Percentiles rank a stretch among this genome's conserved stretches.
phyloP scores from a whole-genome alignment of 92 coral and sea anemone species.

The Desmophyllum pertusum region DNA sequence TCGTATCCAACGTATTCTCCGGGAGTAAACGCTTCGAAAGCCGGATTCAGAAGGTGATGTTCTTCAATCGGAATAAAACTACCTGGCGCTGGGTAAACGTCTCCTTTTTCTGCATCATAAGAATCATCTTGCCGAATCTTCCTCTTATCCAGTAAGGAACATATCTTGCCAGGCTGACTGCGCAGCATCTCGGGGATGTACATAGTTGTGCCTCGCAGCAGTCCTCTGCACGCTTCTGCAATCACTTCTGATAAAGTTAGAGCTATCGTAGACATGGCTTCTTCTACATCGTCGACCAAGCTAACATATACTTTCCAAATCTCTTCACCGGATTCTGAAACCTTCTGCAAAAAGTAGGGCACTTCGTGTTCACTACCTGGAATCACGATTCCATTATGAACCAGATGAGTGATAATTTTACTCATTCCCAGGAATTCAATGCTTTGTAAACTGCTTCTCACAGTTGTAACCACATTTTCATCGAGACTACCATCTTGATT shows the following conservation, averaged over 20 bases:
- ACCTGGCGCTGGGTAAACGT: slow-evolving; percentile 63
- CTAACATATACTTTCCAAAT: slow-evolving; percentile 68
- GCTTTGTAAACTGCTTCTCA: slow-evolving; percentile 33
- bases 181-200: slow-evolving; percentile 57
- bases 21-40: slow-evolving; percentile 57
- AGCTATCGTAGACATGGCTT: slow-evolving; percentile 6
- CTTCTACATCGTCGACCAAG: slow-evolving; percentile 6
- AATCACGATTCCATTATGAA: slow-evolving; percentile 29
- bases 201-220: slow-evolving; percentile 35
- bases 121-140: slow-evolving; percentile 65
- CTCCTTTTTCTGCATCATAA: slow-evolving; percentile 3
- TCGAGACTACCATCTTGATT: slow-evolving; percentile 29
- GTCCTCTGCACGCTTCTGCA: slow-evolving; percentile 28
- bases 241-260: slow-evolving; percentile 12
- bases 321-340: slow-evolving; percentile 21
- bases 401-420: slow-evolving; percentile 35
- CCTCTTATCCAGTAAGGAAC: slow-evolving; percentile 45
- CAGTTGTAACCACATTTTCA: slow-evolving; percentile 9
- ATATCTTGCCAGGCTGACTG: slow-evolving; percentile 25
- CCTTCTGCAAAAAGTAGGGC: slow-evolving; percentile 60
- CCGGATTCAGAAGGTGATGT: slow-evolving; percentile 67
- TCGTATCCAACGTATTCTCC: slow-evolving; percentile 84
- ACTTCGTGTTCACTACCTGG: slow-evolving; percentile 54
- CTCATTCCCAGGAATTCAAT: slow-evolving; percentile 46
- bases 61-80: slow-evolving; percentile 61